These are phyloP conservation scores for Drosophila busckii DNA, from an alignment of 1,140 invertebrate species.

Conservation along the genomic window DNA sequence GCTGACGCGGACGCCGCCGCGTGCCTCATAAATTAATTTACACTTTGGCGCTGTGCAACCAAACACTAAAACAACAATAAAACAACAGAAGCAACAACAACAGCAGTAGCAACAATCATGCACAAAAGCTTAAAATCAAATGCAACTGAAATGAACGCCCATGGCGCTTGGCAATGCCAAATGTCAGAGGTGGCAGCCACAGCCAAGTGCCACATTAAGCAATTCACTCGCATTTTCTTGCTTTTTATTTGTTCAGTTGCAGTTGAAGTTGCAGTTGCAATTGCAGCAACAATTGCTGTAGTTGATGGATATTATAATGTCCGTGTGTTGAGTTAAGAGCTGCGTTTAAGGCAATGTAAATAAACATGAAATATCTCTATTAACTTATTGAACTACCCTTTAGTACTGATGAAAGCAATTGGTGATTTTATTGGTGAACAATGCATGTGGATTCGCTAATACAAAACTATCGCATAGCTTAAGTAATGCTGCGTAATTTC, in stretches of 20 bases:
- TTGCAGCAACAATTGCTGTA: background rate
- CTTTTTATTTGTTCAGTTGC: too few relatives aligned
- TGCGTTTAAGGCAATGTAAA: too few relatives aligned
- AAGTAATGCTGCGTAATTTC: too few relatives aligned
- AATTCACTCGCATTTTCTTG: too few relatives aligned
- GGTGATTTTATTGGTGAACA: too few relatives aligned
- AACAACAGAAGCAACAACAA: background rate
- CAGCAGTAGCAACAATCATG: constrained; percentile 34
- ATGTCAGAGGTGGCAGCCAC: constrained; percentile 9
- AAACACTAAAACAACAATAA: constrained; percentile 36
- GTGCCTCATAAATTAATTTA: constrained; percentile 75
- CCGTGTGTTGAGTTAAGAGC: too few relatives aligned
- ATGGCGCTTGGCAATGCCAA: constrained; percentile 30
- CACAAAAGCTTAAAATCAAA: constrained; percentile 41
- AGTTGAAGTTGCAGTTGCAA: background rate
- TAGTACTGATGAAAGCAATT: too few relatives aligned
- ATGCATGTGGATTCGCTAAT: too few relatives aligned
- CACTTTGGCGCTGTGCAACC: constrained; percentile 43
- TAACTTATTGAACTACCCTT: too few relatives aligned
- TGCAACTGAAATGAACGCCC: constrained; percentile 38
- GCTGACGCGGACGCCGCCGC: constrained; percentile 56
- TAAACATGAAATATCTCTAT: too few relatives aligned
- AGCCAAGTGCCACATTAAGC: constrained; percentile 33
- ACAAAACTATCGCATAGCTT: too few relatives aligned
- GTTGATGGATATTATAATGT: background rate